Percentiles rank a stretch among this genome's conserved stretches.
phyloP scores from a whole-genome alignment of 2,113 vertebrate genomes.

The Cairina moschata region DNA sequence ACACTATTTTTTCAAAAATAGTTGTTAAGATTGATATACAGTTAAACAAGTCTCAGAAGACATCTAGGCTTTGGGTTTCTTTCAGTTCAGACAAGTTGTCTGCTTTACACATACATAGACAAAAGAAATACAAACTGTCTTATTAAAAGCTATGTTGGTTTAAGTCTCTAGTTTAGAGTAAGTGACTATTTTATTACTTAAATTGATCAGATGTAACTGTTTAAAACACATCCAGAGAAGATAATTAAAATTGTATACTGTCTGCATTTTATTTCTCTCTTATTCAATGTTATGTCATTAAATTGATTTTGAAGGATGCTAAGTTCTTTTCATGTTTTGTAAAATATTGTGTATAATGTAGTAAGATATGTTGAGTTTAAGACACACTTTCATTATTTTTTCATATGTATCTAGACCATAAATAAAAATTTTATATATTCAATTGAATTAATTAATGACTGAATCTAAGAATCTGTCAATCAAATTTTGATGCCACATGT shows the following conservation, averaged over 20 bases:
- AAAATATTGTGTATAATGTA: not conserved
- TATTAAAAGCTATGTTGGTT: not conserved
- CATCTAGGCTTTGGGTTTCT: not conserved
- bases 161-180: not conserved
- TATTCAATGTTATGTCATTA: not conserved
- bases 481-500: not conserved
- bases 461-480: not conserved
- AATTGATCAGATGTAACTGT: not conserved
- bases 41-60: not conserved
- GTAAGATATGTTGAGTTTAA: not conserved
- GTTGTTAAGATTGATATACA: not conserved
- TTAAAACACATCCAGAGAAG: not conserved
- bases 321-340: not conserved
- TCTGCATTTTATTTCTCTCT: not conserved
- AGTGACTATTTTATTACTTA: not conserved
- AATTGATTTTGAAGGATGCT: not conserved
- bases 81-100: not conserved
- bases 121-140: not conserved
- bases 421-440: not conserved
- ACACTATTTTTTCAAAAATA: not conserved
- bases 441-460: not conserved
- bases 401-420: not conserved
- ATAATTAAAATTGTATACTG: not conserved
- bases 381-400: not conserved
- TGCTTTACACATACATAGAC: not conserved